phyloP scores from a whole-genome alignment of 64 coral and sea anemone species.

The Hydrozoanthus tunicans region DNA sequence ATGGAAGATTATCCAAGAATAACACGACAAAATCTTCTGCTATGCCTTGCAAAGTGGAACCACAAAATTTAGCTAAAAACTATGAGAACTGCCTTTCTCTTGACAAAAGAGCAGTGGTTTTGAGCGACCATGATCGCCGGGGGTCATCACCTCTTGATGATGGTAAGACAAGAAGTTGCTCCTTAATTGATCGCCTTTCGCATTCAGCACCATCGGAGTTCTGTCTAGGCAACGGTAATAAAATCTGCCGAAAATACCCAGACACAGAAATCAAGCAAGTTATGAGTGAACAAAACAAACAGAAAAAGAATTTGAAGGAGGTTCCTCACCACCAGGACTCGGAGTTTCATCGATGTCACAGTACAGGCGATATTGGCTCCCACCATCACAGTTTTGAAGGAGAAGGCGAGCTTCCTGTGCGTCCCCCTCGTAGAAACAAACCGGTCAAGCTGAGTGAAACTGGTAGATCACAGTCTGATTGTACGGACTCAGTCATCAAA shows the following conservation, averaged over 20 bases:
- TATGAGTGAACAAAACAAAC: neutral
- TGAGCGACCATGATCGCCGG: neutral
- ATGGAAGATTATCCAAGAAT: neutral
- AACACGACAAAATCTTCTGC: neutral
- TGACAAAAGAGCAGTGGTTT: neutral
- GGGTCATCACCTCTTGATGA: neutral
- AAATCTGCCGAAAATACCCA: neutral
- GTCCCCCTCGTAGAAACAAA: constrained; percentile 14
- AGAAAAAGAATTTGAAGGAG: neutral
- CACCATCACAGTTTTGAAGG: neutral
- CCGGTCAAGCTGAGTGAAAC: neutral
- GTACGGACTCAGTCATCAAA: neutral
- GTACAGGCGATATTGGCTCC: constrained; percentile 8
- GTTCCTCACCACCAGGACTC: neutral
- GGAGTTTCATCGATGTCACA: constrained; percentile 14
- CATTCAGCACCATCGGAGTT: neutral
- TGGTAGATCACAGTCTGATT: constrained; percentile 38
- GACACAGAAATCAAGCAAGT: neutral
- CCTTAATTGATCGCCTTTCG: neutral
- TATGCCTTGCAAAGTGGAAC: too few species aligned
- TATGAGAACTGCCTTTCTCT: neutral
- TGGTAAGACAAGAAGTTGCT: neutral
- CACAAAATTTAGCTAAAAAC: neutral
- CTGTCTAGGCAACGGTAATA: neutral
- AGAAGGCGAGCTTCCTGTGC: neutral